Evolutionary conservation across 92 coral and sea anemone genomes (phyloP), one percentile per base, ranked within the genome.

Genomic region (Siderastrea radians): DNA sequence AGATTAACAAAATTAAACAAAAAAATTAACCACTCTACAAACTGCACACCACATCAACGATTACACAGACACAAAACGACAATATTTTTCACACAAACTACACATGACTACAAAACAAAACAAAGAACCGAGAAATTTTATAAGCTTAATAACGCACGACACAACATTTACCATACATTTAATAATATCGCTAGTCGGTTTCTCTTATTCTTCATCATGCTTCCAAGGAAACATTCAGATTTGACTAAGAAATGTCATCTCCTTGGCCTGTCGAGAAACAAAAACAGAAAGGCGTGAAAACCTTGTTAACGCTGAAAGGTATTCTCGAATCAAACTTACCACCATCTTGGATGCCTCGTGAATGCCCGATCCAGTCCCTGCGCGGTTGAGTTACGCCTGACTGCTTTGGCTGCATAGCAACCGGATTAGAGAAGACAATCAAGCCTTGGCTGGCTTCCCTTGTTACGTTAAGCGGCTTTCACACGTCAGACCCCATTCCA

Each of bases 171-270:
- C 6, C 8, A 13, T 2, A 75, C 9, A 58, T 5, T 16, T 69
- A 26, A 26, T 26, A 26, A 26, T 13, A 72, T 83, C 87, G 87
- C 87, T 83, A 59, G 50, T 73, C 87, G 87, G 87, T 83, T 19
- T 5, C 3, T 10, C 15, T 83, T 60, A 12, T 49, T 60, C 87
- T 52, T 83, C 87, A 73, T 66, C 45, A 77, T 61, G 87, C 73
- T 74, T 83, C 44, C n/a, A 61, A 13, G 4, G 73, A 63, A 83
- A 73, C 87, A 72, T 73, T 83, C 87, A 83, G 87, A 83, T 83
- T 83, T 83, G 87, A 83, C 87, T 83, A 83, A 83, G 87, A 48
- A 77, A 49, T 83, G n/a, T 50, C 80, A 73, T 26, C 59, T 82
- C 86, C 19, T 64, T 16, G 62, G 63, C 80, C 87, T 83, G 87